Evolutionary conservation across 2,113 vertebrate species (phyloP).

Genomic region (Microcebus lehilahytsara): DNA sequence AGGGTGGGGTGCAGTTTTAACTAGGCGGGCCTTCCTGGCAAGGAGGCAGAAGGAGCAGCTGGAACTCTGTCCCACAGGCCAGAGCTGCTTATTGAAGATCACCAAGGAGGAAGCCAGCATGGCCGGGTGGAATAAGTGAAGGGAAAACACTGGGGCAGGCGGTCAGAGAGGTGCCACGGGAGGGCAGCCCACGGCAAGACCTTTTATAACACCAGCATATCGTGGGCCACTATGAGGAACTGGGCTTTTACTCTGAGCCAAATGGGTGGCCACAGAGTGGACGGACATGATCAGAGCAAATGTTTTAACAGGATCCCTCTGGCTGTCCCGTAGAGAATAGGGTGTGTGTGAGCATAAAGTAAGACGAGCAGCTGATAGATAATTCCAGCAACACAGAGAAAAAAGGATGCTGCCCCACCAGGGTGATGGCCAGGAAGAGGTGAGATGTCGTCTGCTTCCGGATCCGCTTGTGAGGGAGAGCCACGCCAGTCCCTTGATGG

Average conservation of each 20-base stretch:
- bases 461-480: neutral
- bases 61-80: neutral
- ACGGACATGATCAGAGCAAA: neutral
- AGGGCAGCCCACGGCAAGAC: neutral
- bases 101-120: neutral
- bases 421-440: neutral
- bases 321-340: neutral
- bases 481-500: neutral
- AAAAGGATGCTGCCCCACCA: neutral
- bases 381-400: neutral
- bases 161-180: neutral
- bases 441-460: neutral
- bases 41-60: neutral
- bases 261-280: neutral
- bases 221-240: neutral
- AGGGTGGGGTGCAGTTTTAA: neutral
- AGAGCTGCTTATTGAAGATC: neutral
- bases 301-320: neutral
- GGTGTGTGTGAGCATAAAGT: neutral
- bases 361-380: neutral
- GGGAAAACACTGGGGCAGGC: neutral
- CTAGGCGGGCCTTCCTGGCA: neutral
- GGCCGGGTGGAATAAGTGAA: neutral
- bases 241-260: neutral
- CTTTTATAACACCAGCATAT: too few species aligned